Evolutionary conservation across 2,797 vertebrate genomes (phyloP), one percentile per base, ranked within the genome.

Genomic region (Acanthurus tractus): DNA sequence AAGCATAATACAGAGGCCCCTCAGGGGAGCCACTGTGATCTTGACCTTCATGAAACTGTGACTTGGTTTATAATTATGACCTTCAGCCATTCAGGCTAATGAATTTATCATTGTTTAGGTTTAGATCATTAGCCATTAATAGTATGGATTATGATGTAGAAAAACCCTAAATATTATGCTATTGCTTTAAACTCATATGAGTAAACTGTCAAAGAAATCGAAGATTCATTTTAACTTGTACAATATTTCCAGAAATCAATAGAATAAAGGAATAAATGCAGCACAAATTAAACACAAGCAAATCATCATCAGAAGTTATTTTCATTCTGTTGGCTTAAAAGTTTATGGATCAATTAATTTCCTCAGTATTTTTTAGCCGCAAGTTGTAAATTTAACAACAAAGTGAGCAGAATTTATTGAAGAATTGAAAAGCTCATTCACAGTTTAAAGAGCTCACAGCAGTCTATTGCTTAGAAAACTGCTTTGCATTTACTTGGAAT

Each of bases 21-120:
- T 86, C 48, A 40, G 77, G 77, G 80, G 70, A 89, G 83, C 79
- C 73, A 61, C 44, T 63, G 69, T 86, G 82, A 84, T 69, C 46
- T 90, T 94, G 90, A 90, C 91, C 92, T 95, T 93, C 68, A 84
- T 14, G 20, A 70, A 61, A 55, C 63, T 48, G 29, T n/a, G 8
- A 78, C 18, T 57, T 57, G 8, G 52, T 72, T 59, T 23, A 22
- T 54, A 45, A 23, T 64, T 13, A 61, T 72, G 65, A 67, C 48
- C 55, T 65, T 80, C 53, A 53, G 18, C 57, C 18, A 64, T 42
- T 64, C 1, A 40, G 7, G 10, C 65, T 44, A 61, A 72, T 56
- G 10, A 22, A 54, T 53, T 78, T 34, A 73, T 63, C 3, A 44
- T 54, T 78, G 14, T 61, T 14, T 56, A 36, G 68, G 40, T 17